A percentile compares a stretch with the other conserved stretches of the same genome.
phyloP scores from a whole-genome alignment of 2,797 vertebrate species.

The Trichosurus vulpecula region DNA sequence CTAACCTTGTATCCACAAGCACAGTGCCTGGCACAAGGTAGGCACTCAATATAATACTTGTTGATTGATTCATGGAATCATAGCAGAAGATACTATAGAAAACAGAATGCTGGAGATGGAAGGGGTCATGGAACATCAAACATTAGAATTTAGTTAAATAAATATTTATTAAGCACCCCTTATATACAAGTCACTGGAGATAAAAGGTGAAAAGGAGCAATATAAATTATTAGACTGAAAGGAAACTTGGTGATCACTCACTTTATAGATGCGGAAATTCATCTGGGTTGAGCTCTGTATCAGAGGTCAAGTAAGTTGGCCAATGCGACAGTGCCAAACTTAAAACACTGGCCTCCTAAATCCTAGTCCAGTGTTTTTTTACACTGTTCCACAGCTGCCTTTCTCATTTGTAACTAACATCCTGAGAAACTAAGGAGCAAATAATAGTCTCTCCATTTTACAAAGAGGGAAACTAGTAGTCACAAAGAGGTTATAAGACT shows the following conservation, averaged over 20 bases:
- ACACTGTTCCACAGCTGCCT: background rate
- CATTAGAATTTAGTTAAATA: background rate
- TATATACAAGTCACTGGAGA: background rate
- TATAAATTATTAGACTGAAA: background rate
- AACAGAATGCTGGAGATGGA: background rate
- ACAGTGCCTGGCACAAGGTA: background rate
- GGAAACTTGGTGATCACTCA: background rate
- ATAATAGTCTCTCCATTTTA: slow-evolving; percentile 46
- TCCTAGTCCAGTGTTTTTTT: background rate
- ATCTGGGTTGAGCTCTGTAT: background rate
- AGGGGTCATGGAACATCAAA: background rate
- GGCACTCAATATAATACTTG: background rate
- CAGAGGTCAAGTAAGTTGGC: background rate
- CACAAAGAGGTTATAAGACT: slow-evolving; percentile 11
- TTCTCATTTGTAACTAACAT: slow-evolving; percentile 22
- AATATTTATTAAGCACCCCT: background rate
- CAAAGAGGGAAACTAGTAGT: slow-evolving; percentile 54
- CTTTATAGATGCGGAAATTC: background rate
- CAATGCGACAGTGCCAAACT: background rate
- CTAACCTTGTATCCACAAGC: background rate
- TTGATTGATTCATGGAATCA: background rate
- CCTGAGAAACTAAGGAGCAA: slow-evolving; percentile 13
- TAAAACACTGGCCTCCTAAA: background rate
- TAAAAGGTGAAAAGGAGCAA: background rate
- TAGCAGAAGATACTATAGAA: background rate